These are phyloP conservation scores for Ahaetulla prasina DNA, from an alignment of 2,113 vertebrate genomes.

Conservation along the genomic window DNA sequence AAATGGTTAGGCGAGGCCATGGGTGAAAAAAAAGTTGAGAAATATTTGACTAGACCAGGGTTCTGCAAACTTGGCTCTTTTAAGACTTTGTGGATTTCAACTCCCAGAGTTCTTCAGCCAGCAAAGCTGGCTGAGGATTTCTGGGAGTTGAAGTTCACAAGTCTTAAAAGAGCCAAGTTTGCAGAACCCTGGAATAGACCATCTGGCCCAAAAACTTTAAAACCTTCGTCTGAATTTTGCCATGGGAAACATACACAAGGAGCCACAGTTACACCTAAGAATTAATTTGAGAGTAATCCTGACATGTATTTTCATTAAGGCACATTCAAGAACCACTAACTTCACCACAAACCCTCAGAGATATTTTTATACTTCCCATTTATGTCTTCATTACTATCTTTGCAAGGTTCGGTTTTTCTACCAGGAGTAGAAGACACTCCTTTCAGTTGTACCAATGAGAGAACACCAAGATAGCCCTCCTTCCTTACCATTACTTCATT, in stretches of 20 bases:
- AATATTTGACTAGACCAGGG: no score
- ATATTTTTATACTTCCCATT: not conserved
- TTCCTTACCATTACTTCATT: not conserved
- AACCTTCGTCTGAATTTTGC: not conserved
- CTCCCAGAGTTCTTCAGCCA: no score
- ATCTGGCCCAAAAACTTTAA: not conserved
- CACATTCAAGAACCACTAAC: not conserved
- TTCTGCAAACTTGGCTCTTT: no score
- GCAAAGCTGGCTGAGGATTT: no score
- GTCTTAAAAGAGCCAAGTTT: no score
- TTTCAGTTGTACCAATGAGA: not conserved
- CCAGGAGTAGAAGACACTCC: not conserved
- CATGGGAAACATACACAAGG: not conserved
- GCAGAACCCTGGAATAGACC: not conserved
- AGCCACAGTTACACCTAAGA: not conserved
- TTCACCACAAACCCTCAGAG: not conserved
- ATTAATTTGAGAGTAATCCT: not conserved
- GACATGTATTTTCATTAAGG: not conserved
- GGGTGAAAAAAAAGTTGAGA: not conserved
- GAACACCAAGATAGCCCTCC: not conserved
- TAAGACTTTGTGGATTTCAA: no score
- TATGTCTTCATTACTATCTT: not conserved
- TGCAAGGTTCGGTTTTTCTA: not conserved
- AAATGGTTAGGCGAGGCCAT: not conserved
- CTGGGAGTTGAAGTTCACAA: no score